phyloP scores from a whole-genome alignment of 2,113 vertebrate genomes.

The Amphiprion percula region DNA sequence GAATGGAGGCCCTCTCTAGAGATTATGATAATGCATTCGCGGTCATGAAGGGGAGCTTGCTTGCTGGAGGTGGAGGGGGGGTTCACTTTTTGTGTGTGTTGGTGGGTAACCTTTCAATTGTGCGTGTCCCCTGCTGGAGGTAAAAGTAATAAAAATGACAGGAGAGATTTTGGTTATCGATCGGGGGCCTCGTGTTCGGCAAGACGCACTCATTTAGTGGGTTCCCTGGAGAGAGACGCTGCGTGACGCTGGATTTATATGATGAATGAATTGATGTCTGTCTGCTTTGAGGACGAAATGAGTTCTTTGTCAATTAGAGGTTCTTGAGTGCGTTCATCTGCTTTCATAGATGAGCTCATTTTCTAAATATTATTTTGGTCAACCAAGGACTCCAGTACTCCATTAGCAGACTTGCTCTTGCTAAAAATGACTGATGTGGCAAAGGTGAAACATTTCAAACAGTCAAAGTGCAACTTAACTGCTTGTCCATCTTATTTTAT shows the following conservation, averaged over 20 bases:
- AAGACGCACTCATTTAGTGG: slow-evolving; percentile 45
- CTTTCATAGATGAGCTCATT: not conserved
- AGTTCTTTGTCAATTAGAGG: slow-evolving; percentile 14
- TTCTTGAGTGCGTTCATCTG: not conserved
- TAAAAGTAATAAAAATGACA: slow-evolving; percentile 70
- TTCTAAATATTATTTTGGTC: not conserved
- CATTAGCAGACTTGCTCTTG: no score
- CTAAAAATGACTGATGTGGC: no score
- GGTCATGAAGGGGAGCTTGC: slow-evolving; percentile 51
- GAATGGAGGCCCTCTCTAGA: slow-evolving; percentile 71
- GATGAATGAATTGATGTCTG: slow-evolving; percentile 47
- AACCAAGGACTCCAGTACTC: not conserved
- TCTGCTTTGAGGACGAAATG: slow-evolving; percentile 11
- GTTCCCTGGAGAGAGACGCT: slow-evolving; percentile 44
- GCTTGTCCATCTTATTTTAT: no score
- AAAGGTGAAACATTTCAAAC: no score
- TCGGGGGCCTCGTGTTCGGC: slow-evolving; percentile 49
- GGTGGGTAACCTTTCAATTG: slow-evolving; percentile 44
- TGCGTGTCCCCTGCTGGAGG: slow-evolving; percentile 47
- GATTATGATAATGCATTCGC: slow-evolving; percentile 77
- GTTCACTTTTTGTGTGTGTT: slow-evolving; percentile 7
- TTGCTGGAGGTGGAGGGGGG: not conserved
- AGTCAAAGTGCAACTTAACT: no score
- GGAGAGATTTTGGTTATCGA: slow-evolving; percentile 67
- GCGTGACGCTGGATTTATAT: slow-evolving; percentile 23